A percentile compares a stretch with the other conserved stretches of the same genome.
phyloP scores from a whole-genome alignment of 2,113 vertebrate species.

The Morphnarchus princeps region DNA sequence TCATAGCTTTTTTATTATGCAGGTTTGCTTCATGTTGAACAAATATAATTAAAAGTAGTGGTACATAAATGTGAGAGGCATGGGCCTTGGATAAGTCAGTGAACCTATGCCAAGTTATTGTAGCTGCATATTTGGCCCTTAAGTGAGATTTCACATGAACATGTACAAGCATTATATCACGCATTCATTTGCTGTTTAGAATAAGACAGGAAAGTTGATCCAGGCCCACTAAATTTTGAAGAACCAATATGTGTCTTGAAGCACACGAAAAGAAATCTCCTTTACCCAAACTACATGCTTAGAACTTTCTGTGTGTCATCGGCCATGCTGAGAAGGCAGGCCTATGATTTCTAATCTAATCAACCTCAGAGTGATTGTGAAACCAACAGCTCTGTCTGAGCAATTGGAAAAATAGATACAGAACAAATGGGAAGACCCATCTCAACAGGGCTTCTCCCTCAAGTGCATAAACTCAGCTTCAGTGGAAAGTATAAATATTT shows the following conservation, averaged over 20 bases:
- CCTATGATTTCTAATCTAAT: constrained; percentile 67
- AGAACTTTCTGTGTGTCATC: constrained; percentile 9
- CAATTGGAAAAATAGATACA: constrained; percentile 65
- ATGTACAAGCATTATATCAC: background rate
- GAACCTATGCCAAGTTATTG: background rate
- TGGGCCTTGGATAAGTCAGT: background rate
- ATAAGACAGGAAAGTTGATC: background rate
- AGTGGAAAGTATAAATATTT: constrained; percentile 75
- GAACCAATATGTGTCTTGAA: background rate
- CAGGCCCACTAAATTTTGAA: background rate
- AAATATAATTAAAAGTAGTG: background rate
- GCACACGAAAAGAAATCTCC: background rate
- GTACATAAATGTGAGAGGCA: background rate
- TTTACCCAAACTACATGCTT: background rate
- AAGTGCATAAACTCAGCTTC: constrained; percentile 46
- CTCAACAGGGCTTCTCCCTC: constrained; percentile 57
- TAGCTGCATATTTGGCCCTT: background rate
- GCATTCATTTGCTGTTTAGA: background rate
- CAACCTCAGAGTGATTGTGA: constrained; percentile 58
- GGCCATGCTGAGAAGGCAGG: constrained; percentile 56
- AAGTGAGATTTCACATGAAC: background rate
- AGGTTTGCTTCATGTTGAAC: background rate
- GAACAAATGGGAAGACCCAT: constrained; percentile 72
- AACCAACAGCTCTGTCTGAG: constrained; percentile 65
- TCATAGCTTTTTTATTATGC: background rate